These are phyloP conservation scores for Drosophila sordidula DNA, from an alignment of 2,888 invertebrate genomes.

Conservation along the genomic window DNA sequence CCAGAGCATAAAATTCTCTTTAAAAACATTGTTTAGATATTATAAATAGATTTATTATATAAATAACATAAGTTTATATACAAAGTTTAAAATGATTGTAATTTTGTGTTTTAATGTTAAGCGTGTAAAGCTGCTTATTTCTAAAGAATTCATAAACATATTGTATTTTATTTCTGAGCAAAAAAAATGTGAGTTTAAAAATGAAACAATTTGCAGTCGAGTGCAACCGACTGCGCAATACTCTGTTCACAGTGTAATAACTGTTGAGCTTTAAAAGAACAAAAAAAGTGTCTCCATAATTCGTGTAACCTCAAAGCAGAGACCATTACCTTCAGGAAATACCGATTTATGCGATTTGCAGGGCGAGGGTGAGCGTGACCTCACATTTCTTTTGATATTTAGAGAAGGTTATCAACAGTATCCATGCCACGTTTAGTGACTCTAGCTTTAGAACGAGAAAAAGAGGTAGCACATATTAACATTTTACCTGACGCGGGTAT, in stretches of 20 bases:
- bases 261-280: too few relatives aligned
- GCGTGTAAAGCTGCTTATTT: conserved; percentile 46
- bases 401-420: too few relatives aligned
- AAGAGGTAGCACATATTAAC: too few relatives aligned
- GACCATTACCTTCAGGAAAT: not conserved
- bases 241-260: not conserved
- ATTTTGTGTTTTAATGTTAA: conserved; percentile 67
- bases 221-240: not conserved
- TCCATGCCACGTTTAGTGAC: not conserved
- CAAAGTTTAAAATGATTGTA: conserved; percentile 63
- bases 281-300: not conserved
- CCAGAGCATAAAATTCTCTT: conserved; percentile 63
- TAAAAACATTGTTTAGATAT: conserved; percentile 60
- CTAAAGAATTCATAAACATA: conserved; percentile 21
- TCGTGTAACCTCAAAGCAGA: not conserved
- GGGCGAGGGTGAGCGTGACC: too few relatives aligned
- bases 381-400: too few relatives aligned
- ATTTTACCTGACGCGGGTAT: not conserved
- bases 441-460: too few relatives aligned
- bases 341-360: not conserved
- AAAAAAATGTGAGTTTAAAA: conserved; percentile 12
- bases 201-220: not conserved
- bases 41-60: conserved; percentile 32
- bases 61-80: conserved; percentile 36
- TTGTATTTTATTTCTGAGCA: conserved; percentile 32